Base-by-base conservation (phyloP, 1,140 invertebrate species). In the Bombus polaris region DNA sequence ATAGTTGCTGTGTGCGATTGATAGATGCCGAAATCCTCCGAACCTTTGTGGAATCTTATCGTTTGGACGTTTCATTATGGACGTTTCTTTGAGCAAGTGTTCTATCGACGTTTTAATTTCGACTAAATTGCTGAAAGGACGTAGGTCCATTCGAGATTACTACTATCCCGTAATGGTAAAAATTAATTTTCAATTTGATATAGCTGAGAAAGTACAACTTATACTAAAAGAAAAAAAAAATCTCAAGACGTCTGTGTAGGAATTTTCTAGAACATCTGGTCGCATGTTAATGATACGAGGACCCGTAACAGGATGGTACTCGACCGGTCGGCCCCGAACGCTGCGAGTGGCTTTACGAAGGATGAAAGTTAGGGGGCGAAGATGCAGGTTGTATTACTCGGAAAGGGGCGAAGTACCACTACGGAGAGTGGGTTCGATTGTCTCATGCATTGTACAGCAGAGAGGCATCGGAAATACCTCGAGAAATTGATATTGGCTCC, bases 401-500 rank as follows among this genome's bases (percentile, higher is more conserved):
- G 25, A 13, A 32, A 73, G 71, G 82, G 53, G 37, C 75, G 65
- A 75, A 65, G 73, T 32, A 53, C 70, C 59, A 59, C 76, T 79
- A 37, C 37, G 8, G 15, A 66, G 44, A 85, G 73, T 71, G 73
- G 79, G 22, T 83, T 65, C 83, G 81, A 90, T 89, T 92, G 89
- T 92, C 89, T 92, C 91, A 87, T 91, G 88, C 88, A 92, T 89
- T 91, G 89, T 91, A 75, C 86, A 91, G 88, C 74, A 87, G 79
- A 78, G 82, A 87, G 86, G 76, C 88, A 87, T 88, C 89, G 87
- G 87, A 86, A 81, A 90, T 77, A 82, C 82, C 68, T 65, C 87
- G 90, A 81, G 85, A 87, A 90, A 93, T 92, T 92, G 92, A 92
- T 93, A 93, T 93, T 93, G 91, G 88, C 86, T 87, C 83, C 90